Conservation (phyloP, 2,888 invertebrate genomes). For the Agrochola circellaris region DNA sequence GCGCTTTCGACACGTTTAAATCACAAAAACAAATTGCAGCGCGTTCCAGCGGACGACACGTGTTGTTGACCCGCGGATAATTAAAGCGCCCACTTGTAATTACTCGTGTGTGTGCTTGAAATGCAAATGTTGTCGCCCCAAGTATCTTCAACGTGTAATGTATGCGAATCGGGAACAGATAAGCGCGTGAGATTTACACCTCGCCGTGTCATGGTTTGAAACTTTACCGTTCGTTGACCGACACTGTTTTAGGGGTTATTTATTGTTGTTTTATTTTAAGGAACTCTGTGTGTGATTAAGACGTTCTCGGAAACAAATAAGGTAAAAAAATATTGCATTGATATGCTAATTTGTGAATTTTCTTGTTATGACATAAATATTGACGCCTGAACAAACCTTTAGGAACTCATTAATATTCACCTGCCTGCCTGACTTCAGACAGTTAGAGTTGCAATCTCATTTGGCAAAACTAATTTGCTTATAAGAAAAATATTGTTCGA, state of each 20-base stretch:
- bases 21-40: conserved; percentile 86
- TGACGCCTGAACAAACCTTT: not conserved
- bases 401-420: not conserved
- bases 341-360: conserved; percentile 37
- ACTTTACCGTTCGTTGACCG: conserved; percentile 82
- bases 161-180: conserved; percentile 85
- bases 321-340: conserved; percentile 31
- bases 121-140: conserved; percentile 89
- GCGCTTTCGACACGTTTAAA: conserved; percentile 79
- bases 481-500: not conserved
- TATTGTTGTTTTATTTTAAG: conserved; percentile 67
- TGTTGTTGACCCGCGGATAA: conserved; percentile 81
- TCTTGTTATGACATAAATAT: conserved; percentile 6
- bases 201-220: conserved; percentile 78
- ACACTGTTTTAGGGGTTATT: conserved; percentile 67
- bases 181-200: conserved; percentile 87
- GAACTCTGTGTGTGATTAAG: conserved; percentile 51
- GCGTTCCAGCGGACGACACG: conserved; percentile 79
- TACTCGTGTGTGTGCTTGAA: conserved; percentile 84
- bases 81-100: conserved; percentile 87
- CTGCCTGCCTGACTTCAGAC: not conserved
- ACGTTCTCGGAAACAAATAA: conserved; percentile 46
- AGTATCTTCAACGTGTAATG: conserved; percentile 72
- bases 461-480: not conserved
- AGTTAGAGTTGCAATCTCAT: not conserved